Conservation (phyloP, 64 coral and sea anemone species). For the Dendronephthya gigantea region DNA sequence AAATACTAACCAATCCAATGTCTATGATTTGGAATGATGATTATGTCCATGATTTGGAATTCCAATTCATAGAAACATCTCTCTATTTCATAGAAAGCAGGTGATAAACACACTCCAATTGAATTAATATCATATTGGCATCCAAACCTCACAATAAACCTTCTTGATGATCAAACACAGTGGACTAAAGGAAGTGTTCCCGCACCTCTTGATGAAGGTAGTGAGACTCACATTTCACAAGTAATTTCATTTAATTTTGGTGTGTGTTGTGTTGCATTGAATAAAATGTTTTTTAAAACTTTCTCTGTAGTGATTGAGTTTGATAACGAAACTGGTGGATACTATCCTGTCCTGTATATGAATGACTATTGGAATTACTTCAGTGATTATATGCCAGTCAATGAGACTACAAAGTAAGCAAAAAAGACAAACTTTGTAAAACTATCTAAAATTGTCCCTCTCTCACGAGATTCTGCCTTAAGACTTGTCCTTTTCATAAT, state of each 20-base stretch:
- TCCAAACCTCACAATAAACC: constrained; percentile 87
- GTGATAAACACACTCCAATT: constrained; percentile 35
- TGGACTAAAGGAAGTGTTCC: constrained; percentile 74
- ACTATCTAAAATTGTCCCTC: too few relatives aligned
- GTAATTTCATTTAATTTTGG: background rate
- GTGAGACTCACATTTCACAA: background rate
- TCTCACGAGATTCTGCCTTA: too few relatives aligned
- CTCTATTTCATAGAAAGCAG: constrained; percentile 9
- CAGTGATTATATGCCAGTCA: constrained; percentile 16
- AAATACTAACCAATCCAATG: too few relatives aligned
- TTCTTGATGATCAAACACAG: constrained; percentile 82
- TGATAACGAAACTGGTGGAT: constrained; percentile 3
- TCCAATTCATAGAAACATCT: too few relatives aligned
- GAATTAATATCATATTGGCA: constrained; percentile 96
- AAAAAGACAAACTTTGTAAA: too few relatives aligned
- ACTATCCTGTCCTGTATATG: background rate
- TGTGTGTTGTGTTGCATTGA: background rate
- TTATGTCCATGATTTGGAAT: too few relatives aligned
- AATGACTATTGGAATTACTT: constrained; percentile 24
- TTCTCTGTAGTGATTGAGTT: background rate
- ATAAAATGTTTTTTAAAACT: background rate
- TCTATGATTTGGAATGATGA: too few relatives aligned
- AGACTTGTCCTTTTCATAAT: too few relatives aligned
- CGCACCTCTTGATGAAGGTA: constrained; percentile 92
- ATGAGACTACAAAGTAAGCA: constrained; percentile 16